Conservation (phyloP, 2,888 invertebrate genomes). For the Cremastinae sp. region DNA sequence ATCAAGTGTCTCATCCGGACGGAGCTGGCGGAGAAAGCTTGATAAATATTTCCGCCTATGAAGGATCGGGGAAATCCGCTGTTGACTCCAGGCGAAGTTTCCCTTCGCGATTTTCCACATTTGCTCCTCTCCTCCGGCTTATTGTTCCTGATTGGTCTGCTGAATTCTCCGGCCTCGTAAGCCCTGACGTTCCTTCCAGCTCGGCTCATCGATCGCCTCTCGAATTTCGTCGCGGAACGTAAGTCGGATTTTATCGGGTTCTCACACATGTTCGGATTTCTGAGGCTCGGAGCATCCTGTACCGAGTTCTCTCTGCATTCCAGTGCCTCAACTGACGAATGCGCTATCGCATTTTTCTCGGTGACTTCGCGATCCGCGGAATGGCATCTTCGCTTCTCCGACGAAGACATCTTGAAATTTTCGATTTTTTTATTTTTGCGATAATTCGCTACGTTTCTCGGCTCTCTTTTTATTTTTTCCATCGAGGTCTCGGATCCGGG, state of each 20-base stretch:
- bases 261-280: slow-evolving; percentile 50
- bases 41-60: slow-evolving; percentile 42
- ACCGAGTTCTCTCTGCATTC: slow-evolving; percentile 36
- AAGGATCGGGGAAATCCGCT: slow-evolving; percentile 9
- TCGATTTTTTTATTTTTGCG: slow-evolving; percentile 3
- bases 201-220: slow-evolving; percentile 21
- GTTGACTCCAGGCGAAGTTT: slow-evolving; percentile 22
- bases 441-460: not conserved
- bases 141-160: slow-evolving; percentile 4
- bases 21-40: slow-evolving; percentile 61
- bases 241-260: slow-evolving; percentile 38
- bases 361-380: slow-evolving; percentile 18
- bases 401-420: slow-evolving; percentile 7
- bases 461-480: slow-evolving; percentile 1
- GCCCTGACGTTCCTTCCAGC: not conserved
- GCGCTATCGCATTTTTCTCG: slow-evolving; percentile 37
- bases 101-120: not conserved
- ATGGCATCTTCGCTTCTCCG: slow-evolving; percentile 6
- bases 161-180: slow-evolving; percentile 17
- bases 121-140: not conserved
- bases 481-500: slow-evolving; percentile 30
- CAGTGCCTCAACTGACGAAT: slow-evolving; percentile 43
- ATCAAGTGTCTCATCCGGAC: slow-evolving; percentile 67
- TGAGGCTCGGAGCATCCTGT: slow-evolving; percentile 21
- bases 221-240: slow-evolving; percentile 33